These are phyloP conservation scores for Calephelis virginiensis DNA, from an alignment of 1,140 invertebrate genomes.

Conservation along the genomic window DNA sequence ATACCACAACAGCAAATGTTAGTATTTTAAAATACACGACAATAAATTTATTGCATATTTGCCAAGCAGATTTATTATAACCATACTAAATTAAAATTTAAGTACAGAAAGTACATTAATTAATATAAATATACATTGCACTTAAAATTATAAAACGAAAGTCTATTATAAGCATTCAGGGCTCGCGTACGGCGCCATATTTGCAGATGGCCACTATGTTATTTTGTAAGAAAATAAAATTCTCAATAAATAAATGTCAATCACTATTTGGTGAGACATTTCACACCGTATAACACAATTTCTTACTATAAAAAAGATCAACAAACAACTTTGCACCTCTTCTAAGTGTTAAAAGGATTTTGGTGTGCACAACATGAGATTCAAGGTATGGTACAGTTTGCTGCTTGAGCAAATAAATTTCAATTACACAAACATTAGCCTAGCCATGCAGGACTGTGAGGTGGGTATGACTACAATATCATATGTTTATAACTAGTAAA, in stretches of 20 bases:
- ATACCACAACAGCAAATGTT: constrained; percentile 11
- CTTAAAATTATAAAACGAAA: constrained; percentile 27
- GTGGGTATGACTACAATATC: constrained; percentile 63
- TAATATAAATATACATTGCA: constrained; percentile 31
- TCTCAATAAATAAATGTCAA: constrained; percentile 78
- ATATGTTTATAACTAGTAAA: constrained; percentile 38
- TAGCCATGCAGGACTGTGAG: constrained; percentile 65
- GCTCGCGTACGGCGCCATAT: constrained; percentile 62
- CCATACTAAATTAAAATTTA: constrained; percentile 28
- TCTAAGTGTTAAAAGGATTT: constrained; percentile 57
- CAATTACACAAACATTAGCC: constrained; percentile 60
- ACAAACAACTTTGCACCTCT: constrained; percentile 74
- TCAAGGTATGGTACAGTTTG: constrained; percentile 68
- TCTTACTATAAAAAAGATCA: constrained; percentile 77
- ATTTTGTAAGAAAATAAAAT: constrained; percentile 77
- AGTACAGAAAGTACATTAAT: constrained; percentile 35
- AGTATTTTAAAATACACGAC: constrained; percentile 24
- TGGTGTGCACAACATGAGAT: constrained; percentile 72
- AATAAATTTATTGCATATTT: constrained; percentile 6
- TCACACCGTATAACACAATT: constrained; percentile 76
- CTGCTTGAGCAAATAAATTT: constrained; percentile 74
- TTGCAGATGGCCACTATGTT: constrained; percentile 74
- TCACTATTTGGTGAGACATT: constrained; percentile 73
- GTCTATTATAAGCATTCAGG: constrained; percentile 34
- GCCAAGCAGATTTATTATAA: constrained; percentile 10